Evolutionary conservation across 2,797 vertebrate genomes (phyloP), one percentile per base, ranked within the genome.

Genomic region (Crenichthys baileyi): DNA sequence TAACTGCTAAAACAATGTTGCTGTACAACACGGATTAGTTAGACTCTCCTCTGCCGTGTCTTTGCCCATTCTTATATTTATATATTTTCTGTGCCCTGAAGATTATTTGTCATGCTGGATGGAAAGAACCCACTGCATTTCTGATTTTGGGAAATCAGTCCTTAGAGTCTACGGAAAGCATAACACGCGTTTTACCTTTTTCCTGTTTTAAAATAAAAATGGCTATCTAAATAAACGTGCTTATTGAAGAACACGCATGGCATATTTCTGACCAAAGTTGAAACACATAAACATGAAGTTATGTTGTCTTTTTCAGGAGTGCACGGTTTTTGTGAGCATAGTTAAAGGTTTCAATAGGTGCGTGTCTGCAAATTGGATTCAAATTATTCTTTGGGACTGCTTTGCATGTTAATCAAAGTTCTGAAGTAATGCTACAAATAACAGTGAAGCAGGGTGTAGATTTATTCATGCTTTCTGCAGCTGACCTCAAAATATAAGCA

Each of bases 321-420:
- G 60, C 15, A 18, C 15, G 16, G n/a, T 39, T 24, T 41, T 68
- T 16, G 6, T 16, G 12, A 70, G 41, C 6, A 48, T 12, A 41
- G 36, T 41, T 15, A 13, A 60, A 60, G 9, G 3, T 67, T 67
- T 41, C 20, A 61, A 29, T 63, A 24, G 7, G 48, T 50, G 48
- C 9, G 7, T 46, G 51, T 53, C 22, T 15, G n/a, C 5, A 50
- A 53, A 11, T 39, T 56, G 9, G 39, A 63, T 75, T n/a, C 24
- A 58, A 60, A 73, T 60, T 20, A 31, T 41, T 56, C 20, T 22
- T 63, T 50, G 7, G 68, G n/a, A 20, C 68, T 39, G 29, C 16
- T 44, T 78, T 78, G 26, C 55, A 22, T 72, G 26, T 18, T 46
- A 70, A 26, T 58, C 22, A 67, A 55, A 75, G 39, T 58, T 63